Evolutionary conservation across 2,113 vertebrate species (phyloP), one percentile per base, ranked within the genome.

Genomic region (Sakesphorus luctuosus): DNA sequence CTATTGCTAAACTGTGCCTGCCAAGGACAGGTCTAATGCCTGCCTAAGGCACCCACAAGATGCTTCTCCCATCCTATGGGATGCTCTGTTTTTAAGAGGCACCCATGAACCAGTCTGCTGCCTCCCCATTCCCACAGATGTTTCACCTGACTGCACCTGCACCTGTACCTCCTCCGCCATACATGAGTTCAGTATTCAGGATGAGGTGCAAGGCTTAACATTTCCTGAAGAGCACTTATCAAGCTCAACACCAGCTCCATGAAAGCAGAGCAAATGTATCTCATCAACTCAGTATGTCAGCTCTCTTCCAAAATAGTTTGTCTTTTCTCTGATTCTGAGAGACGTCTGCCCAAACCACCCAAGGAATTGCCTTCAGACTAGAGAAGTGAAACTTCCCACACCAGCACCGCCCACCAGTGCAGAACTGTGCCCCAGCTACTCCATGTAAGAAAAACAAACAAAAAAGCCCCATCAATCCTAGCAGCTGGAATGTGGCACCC

Each of bases 321-420:
- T 13, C 44, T 81, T 13, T 24, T 67, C 67, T 80, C 33, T 10
- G 38, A 43, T 38, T 33, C 36, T 25, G 40, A 69, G 87, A 69
- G 68, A 55, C 36, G 50, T 75, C 50, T 66, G n/a, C 52, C 58
- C 61, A 75, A 55, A 36, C 43, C 36, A 66, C 61, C 71, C 13
- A n/a, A 73, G 33, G 35, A 81, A 55, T 35, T 36, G 35, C 23
- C 31, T 61, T 43, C 61, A 56, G 17, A 66, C 13, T 40, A 65
- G 38, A 58, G 61, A 74, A 69, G 50, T 26, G 50, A 65, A 74
- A 59, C 29, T 23, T 55, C 35, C 59, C 43, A 67, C 33, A 56
- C 44, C 0, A 1, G 28, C 38, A 55, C 20, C 2, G 0, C 44
- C 36, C 49, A 49, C 47, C 44, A 81, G 6, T 7, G 20, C 31